Conservation (phyloP, 2,113 vertebrate species). For the Rhipidura dahli region DNA sequence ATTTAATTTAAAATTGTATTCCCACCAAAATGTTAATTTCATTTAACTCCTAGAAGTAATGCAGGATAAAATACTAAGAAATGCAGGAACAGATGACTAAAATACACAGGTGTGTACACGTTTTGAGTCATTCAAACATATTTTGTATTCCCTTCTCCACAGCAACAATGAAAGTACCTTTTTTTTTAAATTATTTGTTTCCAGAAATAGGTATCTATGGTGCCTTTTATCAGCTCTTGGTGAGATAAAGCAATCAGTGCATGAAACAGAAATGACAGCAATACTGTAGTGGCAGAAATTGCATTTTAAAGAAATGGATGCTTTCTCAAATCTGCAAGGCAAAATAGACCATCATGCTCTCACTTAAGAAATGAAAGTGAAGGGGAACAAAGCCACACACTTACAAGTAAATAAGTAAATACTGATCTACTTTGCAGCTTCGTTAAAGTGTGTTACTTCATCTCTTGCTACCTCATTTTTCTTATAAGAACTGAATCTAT, state of each 20-base stretch:
- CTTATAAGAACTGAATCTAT: neutral
- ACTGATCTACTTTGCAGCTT: neutral
- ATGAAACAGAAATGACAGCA: neutral
- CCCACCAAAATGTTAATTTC: neutral
- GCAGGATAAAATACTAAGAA: neutral
- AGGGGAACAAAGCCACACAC: neutral
- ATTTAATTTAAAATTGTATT: neutral
- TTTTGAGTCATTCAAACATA: neutral
- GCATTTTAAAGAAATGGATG: neutral
- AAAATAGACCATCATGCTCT: neutral
- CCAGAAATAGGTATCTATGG: neutral
- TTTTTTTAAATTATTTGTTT: neutral
- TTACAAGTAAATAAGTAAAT: neutral
- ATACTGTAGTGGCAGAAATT: neutral
- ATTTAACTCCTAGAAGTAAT: neutral
- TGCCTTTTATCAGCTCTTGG: neutral
- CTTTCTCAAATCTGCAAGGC: neutral
- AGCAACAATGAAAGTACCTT: neutral
- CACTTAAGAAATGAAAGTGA: neutral
- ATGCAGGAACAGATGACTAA: neutral
- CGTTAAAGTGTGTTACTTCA: neutral
- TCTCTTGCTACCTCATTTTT: neutral
- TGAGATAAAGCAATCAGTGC: neutral
- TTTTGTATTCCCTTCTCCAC: neutral
- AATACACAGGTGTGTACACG: fast-evolving